A percentile compares a stretch with the other conserved stretches of the same genome.
Evolutionary conservation across 2,888 invertebrate genomes (phyloP).

Genomic region (Cephonodes hylas): DNA sequence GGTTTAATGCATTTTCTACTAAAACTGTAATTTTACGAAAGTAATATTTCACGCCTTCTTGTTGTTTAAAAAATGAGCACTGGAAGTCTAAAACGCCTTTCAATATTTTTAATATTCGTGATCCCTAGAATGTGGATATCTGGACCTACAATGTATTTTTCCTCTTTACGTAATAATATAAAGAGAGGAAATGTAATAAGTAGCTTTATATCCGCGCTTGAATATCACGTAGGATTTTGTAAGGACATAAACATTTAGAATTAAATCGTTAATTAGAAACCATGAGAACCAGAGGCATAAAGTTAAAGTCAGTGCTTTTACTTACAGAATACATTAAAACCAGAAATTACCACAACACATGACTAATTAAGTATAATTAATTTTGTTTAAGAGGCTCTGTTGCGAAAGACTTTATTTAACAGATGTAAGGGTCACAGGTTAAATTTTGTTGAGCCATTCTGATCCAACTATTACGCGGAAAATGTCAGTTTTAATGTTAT

Average conservation of each 20-base stretch:
- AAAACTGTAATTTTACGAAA: no score
- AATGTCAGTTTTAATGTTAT: constrained; percentile 41
- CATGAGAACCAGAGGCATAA: background rate
- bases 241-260: background rate
- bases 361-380: constrained; percentile 26
- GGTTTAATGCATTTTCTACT: no score
- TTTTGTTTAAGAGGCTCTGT: constrained; percentile 24
- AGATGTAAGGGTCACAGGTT: constrained; percentile 20
- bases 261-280: background rate
- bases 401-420: constrained; percentile 27
- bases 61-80: no score
- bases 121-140: no score
- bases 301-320: background rate
- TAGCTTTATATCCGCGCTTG: no score
- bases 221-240: background rate
- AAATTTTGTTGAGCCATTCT: constrained; percentile 23
- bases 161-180: no score
- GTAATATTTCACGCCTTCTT: no score
- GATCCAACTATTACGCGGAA: constrained; percentile 32
- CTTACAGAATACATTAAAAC: background rate
- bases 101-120: no score
- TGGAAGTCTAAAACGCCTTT: no score
- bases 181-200: no score
- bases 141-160: no score
- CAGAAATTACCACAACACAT: background rate